Conservation (phyloP, 2,888 invertebrate genomes). For the Cataglyphis rosenhaueri region DNA sequence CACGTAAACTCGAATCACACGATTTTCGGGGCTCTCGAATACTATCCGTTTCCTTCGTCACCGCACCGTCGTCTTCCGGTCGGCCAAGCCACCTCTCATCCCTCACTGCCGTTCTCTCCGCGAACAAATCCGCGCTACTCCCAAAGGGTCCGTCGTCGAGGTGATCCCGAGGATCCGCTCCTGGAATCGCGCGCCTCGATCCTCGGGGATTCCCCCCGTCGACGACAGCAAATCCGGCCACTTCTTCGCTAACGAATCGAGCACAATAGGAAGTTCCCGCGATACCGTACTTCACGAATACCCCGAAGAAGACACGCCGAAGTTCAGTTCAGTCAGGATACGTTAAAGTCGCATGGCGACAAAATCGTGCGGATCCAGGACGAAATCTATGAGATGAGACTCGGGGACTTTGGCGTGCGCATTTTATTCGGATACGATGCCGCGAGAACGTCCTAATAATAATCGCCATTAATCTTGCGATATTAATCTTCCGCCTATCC, state of each 20-base stretch:
- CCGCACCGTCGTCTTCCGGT: not conserved
- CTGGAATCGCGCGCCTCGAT: slow-evolving; percentile 35
- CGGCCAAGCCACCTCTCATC: slow-evolving; percentile 41
- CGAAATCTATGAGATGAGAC: not conserved
- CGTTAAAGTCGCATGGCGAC: not conserved
- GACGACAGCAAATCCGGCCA: slow-evolving; percentile 26
- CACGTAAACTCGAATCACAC: not conserved
- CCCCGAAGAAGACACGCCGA: not conserved
- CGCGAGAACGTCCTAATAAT: slow-evolving; percentile 23
- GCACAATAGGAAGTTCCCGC: slow-evolving; percentile 11
- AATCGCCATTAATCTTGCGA: slow-evolving; percentile 21
- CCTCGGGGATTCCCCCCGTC: slow-evolving; percentile 1
- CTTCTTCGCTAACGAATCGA: slow-evolving; percentile 33
- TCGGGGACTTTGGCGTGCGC: not conserved
- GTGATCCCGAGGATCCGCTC: slow-evolving; percentile 21
- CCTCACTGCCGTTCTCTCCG: slow-evolving; percentile 41
- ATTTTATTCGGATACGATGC: not conserved
- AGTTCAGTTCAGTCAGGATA: not conserved
- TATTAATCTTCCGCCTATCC: slow-evolving; percentile 2
- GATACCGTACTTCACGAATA: not conserved
- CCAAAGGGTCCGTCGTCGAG: not conserved
- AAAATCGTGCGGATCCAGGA: not conserved
- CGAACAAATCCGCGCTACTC: slow-evolving; percentile 42
- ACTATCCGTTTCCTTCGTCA: not conserved
- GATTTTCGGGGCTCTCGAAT: slow-evolving; percentile 7